A percentile compares a stretch with the other conserved stretches of the same genome.
Conservation (phyloP, 2,888 invertebrate species). For the Tethea ocularis region DNA sequence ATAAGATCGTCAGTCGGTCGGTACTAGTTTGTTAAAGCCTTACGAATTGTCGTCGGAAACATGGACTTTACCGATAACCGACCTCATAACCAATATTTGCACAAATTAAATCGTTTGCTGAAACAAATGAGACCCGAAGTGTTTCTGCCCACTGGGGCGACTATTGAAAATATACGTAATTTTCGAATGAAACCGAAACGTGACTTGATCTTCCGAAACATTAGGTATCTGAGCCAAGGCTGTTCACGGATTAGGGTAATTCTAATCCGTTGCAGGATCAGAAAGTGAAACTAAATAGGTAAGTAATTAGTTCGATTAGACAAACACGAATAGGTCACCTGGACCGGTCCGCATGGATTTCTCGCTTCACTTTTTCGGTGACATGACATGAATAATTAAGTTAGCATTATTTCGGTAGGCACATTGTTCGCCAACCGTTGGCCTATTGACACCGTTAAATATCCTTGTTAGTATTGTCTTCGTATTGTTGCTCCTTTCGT, state of each 20-base stretch:
- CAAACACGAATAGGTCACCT: slow-evolving; percentile 58
- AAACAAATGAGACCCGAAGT: slow-evolving; percentile 49
- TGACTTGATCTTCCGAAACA: slow-evolving; percentile 38
- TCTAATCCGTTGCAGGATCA: slow-evolving; percentile 47
- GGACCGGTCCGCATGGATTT: slow-evolving; percentile 57
- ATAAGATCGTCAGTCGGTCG: slow-evolving; percentile 40
- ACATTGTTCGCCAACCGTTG: slow-evolving; percentile 61
- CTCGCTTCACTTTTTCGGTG: slow-evolving; percentile 62
- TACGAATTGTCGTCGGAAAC: slow-evolving; percentile 43
- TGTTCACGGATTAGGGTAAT: slow-evolving; percentile 56
- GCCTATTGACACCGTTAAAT: slow-evolving; percentile 69
- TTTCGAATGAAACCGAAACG: slow-evolving; percentile 19
- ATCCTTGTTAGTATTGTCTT: slow-evolving; percentile 49
- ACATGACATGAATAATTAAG: slow-evolving; percentile 71
- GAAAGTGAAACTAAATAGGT: slow-evolving; percentile 70
- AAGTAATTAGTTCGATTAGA: slow-evolving; percentile 69
- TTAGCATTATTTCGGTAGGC: slow-evolving; percentile 49
- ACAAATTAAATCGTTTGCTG: slow-evolving; percentile 56
- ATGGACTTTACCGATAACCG: slow-evolving; percentile 66
- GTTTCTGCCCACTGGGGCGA: slow-evolving; percentile 30
- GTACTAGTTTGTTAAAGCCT: slow-evolving; percentile 48
- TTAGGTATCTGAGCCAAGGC: slow-evolving; percentile 58
- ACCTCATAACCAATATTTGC: slow-evolving; percentile 75
- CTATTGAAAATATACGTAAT: slow-evolving; percentile 15
- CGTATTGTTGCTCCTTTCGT: slow-evolving; percentile 36